Base-by-base conservation (phyloP, 2,888 invertebrate genomes). In the Heteromyza rotundicornis region DNA sequence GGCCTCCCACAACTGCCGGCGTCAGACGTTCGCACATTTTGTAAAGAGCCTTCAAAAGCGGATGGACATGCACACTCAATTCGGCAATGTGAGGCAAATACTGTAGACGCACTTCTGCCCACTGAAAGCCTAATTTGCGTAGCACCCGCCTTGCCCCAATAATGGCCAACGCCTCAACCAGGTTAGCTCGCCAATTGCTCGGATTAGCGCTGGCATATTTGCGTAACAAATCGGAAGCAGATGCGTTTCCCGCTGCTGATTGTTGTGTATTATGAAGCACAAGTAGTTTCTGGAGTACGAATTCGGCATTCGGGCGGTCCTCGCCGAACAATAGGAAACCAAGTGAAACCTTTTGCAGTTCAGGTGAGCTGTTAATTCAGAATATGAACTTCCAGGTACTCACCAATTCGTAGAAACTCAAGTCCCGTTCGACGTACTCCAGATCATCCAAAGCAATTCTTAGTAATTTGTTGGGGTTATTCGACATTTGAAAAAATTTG, bases 151-250 rank as follows among this genome's bases (percentile, higher is more conserved):
- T 75, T 1, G 80, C 80, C 54, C 71, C 71, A 14, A 87, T 84
- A 19, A 87, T 83, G 60, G 84, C 80, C 19, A 88, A 67, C 0
- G 86, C 85, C 78, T 88, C 88, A 0, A 88, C 61, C 1, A 88
- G 65, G 66, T 81, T 79, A 1, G 75, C 68, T 22, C 81, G 77
- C 87, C 87, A 87, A 17, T 78, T 69, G 1, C 57, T 50, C 0
- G 73, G 59, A 55, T 78, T 74, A 0, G 61, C 64, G 17, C 75
- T 68, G 0, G 80, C 72, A 66, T 80, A 84, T 52, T 75, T 72
- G 0, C 66, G 68, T 24, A 84, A 63, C 1, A 74, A 50, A 57
- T 74, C 68, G 27, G 68, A 70, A 10, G 10, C 14, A 17, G n/a
- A 12, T 22, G 62, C 59, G 35, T 47, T 62, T 1, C 62, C 63